Evolutionary conservation across 1,140 invertebrate genomes (phyloP).

Genomic region (Adelges cooleyi): DNA sequence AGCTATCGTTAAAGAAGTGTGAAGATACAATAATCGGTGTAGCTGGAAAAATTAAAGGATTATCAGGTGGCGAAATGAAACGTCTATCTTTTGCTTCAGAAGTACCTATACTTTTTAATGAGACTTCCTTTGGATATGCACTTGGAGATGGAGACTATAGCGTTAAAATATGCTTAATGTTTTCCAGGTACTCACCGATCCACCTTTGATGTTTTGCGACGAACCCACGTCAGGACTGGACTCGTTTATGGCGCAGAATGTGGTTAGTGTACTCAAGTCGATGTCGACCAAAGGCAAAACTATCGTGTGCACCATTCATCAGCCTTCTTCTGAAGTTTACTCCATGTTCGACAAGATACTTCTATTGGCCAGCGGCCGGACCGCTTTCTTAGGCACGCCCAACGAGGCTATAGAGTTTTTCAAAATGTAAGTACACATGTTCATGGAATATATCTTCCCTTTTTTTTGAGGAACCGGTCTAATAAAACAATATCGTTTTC

Average conservation of each 20-base stretch:
- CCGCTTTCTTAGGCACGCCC: conserved; percentile 77
- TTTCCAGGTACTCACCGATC: conserved; percentile 75
- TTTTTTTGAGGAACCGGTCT: no score
- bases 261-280: conserved; percentile 70
- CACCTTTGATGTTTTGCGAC: conserved; percentile 90
- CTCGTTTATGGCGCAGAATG: conserved; percentile 77
- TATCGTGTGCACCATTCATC: conserved; percentile 88
- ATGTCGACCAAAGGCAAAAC: conserved; percentile 76
- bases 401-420: conserved; percentile 72
- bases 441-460: no score
- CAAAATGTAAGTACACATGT: conserved; percentile 52
- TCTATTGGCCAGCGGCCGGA: conserved; percentile 81
- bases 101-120: no score
- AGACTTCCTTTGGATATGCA: no score
- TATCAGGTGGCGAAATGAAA: conserved; percentile 93
- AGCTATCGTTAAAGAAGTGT: conserved; percentile 76
- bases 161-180: no score
- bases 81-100: conserved; percentile 91
- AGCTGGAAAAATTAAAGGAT: conserved; percentile 73
- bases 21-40: conserved; percentile 78
- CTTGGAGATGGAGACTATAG: no score
- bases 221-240: conserved; percentile 87
- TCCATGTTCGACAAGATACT: conserved; percentile 83
- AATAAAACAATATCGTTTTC: conserved; percentile 32
- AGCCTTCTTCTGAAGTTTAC: conserved; percentile 88